Base-by-base conservation (phyloP, 2,797 vertebrate species). In the Acanthurus tractus region DNA sequence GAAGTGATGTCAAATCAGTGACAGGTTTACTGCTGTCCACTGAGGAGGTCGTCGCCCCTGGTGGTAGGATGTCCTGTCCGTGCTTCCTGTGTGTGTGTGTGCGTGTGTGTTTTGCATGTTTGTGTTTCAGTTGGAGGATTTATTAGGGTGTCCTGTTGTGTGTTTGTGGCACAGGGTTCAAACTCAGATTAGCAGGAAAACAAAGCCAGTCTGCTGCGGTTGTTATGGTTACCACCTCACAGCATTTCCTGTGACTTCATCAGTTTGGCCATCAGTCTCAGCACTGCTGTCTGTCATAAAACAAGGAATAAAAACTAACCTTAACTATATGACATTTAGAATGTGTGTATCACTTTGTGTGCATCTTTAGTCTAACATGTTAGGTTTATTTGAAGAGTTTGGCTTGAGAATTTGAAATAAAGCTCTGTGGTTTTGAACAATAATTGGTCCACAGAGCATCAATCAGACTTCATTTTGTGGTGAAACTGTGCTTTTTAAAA, bases 51-150 rank as follows among this genome's bases (percentile, higher is more conserved):
- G 40, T 63, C 49, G n/a, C 25, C 72, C 79, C 38, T 8, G 49
- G 6, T 63, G 59, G 20, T 44, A 53, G 86, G 70, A 81, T 73
- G 75, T 90, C 79, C 88, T 83, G 79, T 20, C 59, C 54, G 44
- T 2, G 57, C 63, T 82, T 84, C 79, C 78, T 82, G 0, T 77
- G 18, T 48, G 59, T 82, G 0, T 77, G 18, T 48, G 59, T 63
- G 54, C 23, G 20, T 57, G n/a, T 50, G 36, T 55, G 54, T 50
- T 29, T 29, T 29, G 25, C 25, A 42, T 20, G 46, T 25, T 14
- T 46, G 42, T 49, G 2, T 25, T 23, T 34, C 12, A 1, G 2
- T 64, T 20, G 29, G 55, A 71, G 15, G 69, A 73, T 70, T 70
- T 65, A 67, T 62, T 54, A 20, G 4, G 3, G 20, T 18, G 50